phyloP scores from a whole-genome alignment of 2,888 invertebrate species.

The Homarus gammarus region DNA sequence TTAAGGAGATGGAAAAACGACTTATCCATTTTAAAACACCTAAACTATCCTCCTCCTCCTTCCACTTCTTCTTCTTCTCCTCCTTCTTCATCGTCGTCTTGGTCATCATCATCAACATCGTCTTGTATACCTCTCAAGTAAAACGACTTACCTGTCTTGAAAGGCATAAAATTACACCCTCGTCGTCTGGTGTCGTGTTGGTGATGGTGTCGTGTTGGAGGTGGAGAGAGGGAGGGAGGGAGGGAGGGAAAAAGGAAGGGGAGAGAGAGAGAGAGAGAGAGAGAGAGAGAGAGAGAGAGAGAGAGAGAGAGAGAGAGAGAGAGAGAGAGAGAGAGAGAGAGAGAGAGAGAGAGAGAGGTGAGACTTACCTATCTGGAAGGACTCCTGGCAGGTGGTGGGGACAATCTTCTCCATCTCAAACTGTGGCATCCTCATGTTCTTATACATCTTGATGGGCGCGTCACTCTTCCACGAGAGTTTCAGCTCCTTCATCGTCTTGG shows the following conservation, averaged over 20 bases:
- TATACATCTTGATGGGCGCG: constrained; percentile 80
- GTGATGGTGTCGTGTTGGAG: too few species aligned
- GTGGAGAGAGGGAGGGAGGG: too few species aligned
- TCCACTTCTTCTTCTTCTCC: too few species aligned
- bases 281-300: neutral
- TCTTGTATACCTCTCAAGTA: too few species aligned
- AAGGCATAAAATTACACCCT: too few species aligned
- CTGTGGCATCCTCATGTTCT: constrained; percentile 80
- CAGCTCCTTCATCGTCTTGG: constrained; percentile 81
- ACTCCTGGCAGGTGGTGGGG: constrained; percentile 80
- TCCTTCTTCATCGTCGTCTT: too few species aligned
- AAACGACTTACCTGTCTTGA: too few species aligned
- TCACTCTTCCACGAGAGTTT: constrained; percentile 79
- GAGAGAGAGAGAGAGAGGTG: constrained; percentile 24
- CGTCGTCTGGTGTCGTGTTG: too few species aligned
- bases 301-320: neutral
- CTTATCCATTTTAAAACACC: too few species aligned
- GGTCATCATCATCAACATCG: too few species aligned
- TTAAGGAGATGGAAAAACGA: too few species aligned
- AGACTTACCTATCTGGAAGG: constrained; percentile 80
- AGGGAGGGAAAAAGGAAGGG: neutral
- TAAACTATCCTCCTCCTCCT: too few species aligned
- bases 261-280: neutral
- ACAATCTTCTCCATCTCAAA: constrained; percentile 80
- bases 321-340: constrained; percentile 2